A percentile compares a stretch with the other conserved stretches of the same genome.
Evolutionary conservation across 2,113 vertebrate genomes (phyloP).

Genomic region (Romanogobio albipinnatus): DNA sequence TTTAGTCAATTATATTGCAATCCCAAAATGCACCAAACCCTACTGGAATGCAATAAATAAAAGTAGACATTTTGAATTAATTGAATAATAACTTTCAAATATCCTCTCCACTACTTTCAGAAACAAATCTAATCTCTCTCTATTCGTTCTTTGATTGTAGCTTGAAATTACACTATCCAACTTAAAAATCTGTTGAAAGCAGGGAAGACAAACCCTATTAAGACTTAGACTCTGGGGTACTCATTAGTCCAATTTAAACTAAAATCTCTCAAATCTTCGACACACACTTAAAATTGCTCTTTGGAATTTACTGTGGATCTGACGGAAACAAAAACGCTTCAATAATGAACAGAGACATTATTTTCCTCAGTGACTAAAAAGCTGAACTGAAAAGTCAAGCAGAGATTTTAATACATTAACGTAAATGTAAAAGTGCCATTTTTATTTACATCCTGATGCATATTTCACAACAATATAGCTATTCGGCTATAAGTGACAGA

Average conservation of each 20-base stretch:
- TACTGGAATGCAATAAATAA: neutral
- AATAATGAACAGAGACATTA: neutral
- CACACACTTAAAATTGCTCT: neutral
- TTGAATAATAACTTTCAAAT: neutral
- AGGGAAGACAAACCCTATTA: neutral
- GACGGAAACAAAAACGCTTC: constrained; percentile 6
- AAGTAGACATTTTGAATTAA: neutral
- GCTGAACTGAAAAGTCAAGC: neutral
- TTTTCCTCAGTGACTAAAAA: constrained; percentile 12
- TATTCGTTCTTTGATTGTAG: neutral
- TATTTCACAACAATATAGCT: neutral
- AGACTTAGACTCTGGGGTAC: neutral
- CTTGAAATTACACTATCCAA: neutral
- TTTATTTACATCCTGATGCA: neutral
- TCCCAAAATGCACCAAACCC: neutral
- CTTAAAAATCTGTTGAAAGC: constrained; percentile 1
- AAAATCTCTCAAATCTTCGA: constrained; percentile 1
- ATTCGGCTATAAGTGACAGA: neutral
- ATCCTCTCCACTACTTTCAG: neutral
- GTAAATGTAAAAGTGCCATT: neutral
- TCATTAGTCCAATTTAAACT: neutral
- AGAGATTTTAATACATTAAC: neutral
- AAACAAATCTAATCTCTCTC: neutral
- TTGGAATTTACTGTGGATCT: neutral
- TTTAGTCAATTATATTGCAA: neutral